Base-by-base conservation (phyloP, 2,888 invertebrate genomes). In the Amiota mariae region DNA sequence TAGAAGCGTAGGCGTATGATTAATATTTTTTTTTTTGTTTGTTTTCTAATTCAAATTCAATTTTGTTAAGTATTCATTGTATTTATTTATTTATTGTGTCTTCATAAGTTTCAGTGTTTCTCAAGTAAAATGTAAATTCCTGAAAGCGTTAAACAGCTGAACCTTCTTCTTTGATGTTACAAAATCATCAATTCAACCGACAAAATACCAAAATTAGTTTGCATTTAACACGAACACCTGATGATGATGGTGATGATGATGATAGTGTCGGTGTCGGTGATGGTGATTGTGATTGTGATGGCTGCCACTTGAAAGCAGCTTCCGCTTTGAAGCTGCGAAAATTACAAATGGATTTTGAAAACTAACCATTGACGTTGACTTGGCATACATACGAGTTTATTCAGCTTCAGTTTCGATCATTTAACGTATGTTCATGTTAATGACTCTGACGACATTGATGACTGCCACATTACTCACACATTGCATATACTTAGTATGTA, bases 201-300 rank as follows among this genome's bases (percentile, higher is more conserved):
- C 36, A 72, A 75, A 84, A 81, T 73, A 84, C 86, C 81, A 78
- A 83, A 86, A 84, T 84, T 84, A 84, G 82, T 85, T 84, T 81
- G 82, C 85, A 85, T 85, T 86, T 84, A 84, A 85, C 84, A 85
- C 86, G 85, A 85, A 78, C 84, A 84, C 84, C 86, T 85, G 86
- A 85, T 79, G 76, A 80, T 36, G 36, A 4, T 36, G 36, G 6
- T 36, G 36, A 36, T 36, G 36, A 36, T 36, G 8, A 36, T 36
- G 6, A 24, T 24, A 3, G 3, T 24, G 24, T 2, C 3, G 3
- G 24, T 24, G 24, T 24, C 24, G 24, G 36, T 36, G 36, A 4
- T 6, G 36, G 36, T 36, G 2, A 36, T 36, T 2, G 57, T 47
- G 47, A 51, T 36, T 36, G 6, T 36, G 36, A 36, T 49, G 71